Conservation (phyloP, 2,113 vertebrate species). For the Antechinus stuartii region DNA sequence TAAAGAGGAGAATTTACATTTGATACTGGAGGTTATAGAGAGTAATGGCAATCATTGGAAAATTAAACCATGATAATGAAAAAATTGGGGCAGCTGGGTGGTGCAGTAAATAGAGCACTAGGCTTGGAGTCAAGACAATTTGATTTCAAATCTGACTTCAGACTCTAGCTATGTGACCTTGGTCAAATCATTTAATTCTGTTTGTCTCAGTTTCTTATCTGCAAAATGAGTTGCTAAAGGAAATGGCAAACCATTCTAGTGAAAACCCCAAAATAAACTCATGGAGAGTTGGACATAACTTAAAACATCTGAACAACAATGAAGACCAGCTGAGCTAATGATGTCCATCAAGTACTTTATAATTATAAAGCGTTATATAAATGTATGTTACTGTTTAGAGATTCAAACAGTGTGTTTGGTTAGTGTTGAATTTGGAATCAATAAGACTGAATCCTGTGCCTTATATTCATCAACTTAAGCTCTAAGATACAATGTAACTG, state of each 20-base stretch:
- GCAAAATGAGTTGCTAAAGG: not conserved
- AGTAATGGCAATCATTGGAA: too few species aligned
- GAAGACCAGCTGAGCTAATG: not conserved
- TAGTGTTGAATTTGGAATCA: not conserved
- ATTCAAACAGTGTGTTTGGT: not conserved
- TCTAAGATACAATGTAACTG: not conserved
- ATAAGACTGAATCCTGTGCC: not conserved
- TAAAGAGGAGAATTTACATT: not conserved
- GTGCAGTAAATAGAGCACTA: not conserved
- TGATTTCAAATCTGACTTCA: not conserved
- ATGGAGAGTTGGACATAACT: not conserved
- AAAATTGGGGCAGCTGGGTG: not conserved
- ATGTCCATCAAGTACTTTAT: not conserved
- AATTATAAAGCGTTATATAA: not conserved
- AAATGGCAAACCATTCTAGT: not conserved
- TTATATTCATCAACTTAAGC: not conserved
- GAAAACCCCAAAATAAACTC: not conserved
- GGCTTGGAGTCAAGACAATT: not conserved
- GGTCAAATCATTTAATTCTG: not conserved
- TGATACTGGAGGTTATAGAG: not conserved
- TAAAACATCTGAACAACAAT: not conserved
- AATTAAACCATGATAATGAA: not conserved
- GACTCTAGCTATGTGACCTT: not conserved
- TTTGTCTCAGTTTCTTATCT: not conserved
- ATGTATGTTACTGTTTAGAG: not conserved